Base-by-base conservation (phyloP, 2,888 invertebrate genomes). In the Miltochrista miniata region DNA sequence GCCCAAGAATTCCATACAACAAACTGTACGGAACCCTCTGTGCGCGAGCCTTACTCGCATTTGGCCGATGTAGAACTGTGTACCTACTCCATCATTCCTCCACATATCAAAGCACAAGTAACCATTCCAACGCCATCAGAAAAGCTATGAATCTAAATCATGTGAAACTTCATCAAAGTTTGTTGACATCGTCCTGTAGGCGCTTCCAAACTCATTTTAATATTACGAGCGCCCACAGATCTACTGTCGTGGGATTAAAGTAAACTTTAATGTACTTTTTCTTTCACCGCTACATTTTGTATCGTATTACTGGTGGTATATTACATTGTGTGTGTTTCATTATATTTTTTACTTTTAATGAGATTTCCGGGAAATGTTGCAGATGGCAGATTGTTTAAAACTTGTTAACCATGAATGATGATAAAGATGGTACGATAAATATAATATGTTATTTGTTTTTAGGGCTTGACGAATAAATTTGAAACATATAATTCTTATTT, bases 121-220 rank as follows among this genome's bases (percentile, higher is more conserved):
- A 78, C 81, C 80, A 82, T 79, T 67, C 74, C 70, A 74, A 77
- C 70, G 67, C 73, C 74, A 78, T 78, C 80, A 81, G 78, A 78
- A 80, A 85, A 81, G 81, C 86, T 81, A 87, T 87, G 86, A 88
- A 87, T 87, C 79, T 85, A 85, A 87, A 87, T 85, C 82, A 83
- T 81, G 81, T 67, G 74, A 74, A 76, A 76, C 70, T 79, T 86
- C 81, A 87, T 87, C 87, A 85, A 86, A 88, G 81, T 87, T 87
- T 68, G 76, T 65, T 70, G 78, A 74, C 74, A 74, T 68, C 70
- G 34, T 36, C 30, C 76, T 72, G 74, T 64, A 68, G 81, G 79
- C 83, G 70, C 77, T 85, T 80, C 65, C 50, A 68, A 84, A 85
- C 84, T 86, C 81, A 87, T 87, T 86, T 86, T 84, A 83, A 84